These are phyloP conservation scores for Rhinophrynus dorsalis DNA, from an alignment of 2,797 vertebrate genomes.

Conservation along the genomic window DNA sequence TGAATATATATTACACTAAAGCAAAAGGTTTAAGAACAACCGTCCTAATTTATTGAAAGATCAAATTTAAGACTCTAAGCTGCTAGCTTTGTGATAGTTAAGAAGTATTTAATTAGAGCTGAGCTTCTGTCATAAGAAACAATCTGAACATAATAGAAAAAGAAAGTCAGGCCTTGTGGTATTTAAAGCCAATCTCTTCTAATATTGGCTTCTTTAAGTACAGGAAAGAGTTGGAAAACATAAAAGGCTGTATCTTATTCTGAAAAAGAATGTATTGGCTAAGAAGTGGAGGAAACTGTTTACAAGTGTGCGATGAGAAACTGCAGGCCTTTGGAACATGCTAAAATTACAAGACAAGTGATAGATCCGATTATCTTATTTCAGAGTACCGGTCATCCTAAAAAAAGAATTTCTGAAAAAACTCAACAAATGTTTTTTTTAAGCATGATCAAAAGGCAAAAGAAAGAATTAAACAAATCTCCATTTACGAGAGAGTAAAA, in stretches of 20 bases:
- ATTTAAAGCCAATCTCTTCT: no score
- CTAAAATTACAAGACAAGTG: conserved; percentile 13
- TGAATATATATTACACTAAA: no score
- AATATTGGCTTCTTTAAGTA: no score
- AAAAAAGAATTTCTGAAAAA: neutral
- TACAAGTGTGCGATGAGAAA: conserved; percentile 11
- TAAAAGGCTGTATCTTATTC: neutral
- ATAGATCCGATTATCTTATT: conserved; percentile 20
- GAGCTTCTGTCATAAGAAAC: no score
- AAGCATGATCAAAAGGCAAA: neutral
- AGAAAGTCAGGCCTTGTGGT: no score
- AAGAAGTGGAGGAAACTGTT: neutral
- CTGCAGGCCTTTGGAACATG: conserved; percentile 9
- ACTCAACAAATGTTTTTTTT: no score
- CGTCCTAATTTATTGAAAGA: no score
- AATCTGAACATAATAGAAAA: no score
- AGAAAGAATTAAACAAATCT: neutral
- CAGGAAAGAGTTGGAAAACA: neutral
- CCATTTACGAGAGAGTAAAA: neutral
- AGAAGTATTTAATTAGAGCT: no score
- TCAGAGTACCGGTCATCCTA: conserved; percentile 8
- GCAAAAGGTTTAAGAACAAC: no score
- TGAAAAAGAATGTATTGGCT: neutral
- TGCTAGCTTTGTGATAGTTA: no score
- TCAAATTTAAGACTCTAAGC: no score